phyloP scores from a whole-genome alignment of 2,797 vertebrate genomes.

The Holocentrus rufus region DNA sequence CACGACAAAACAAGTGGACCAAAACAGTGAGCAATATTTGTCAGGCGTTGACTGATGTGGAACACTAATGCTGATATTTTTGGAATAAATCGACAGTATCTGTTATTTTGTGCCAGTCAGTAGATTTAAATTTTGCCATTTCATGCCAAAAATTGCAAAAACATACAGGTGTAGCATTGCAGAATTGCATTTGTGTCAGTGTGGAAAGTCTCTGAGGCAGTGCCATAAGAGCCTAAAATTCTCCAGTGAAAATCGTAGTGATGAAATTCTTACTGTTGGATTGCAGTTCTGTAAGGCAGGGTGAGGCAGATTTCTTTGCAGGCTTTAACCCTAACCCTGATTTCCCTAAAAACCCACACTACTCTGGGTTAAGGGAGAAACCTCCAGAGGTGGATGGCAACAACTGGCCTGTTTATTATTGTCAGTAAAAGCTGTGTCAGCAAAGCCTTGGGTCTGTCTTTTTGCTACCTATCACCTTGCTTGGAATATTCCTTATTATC shows the following conservation, averaged over 20 bases:
- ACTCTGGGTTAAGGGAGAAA: not conserved
- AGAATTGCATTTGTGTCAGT: not conserved
- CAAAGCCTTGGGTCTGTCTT: no score
- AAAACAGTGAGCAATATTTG: no score
- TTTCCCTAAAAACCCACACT: not conserved
- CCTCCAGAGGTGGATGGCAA: not conserved
- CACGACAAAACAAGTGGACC: no score
- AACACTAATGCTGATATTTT: no score
- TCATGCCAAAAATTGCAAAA: slow-evolving; percentile 1
- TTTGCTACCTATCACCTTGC: no score
- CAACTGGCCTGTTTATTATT: no score
- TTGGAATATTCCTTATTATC: no score
- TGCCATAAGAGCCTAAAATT: not conserved
- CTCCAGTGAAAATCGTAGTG: not conserved
- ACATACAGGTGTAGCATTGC: not conserved
- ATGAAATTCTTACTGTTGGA: not conserved
- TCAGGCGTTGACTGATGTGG: no score
- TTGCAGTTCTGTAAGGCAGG: not conserved
- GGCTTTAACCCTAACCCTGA: not conserved
- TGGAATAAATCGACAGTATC: no score
- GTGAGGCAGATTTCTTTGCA: not conserved
- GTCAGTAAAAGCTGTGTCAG: no score
- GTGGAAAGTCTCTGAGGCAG: not conserved
- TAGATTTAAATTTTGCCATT: no score
- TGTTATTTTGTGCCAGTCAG: no score